A percentile compares a stretch with the other conserved stretches of the same genome.
Conservation (phyloP, 1,140 invertebrate species). For the Penaeus japonicus region DNA sequence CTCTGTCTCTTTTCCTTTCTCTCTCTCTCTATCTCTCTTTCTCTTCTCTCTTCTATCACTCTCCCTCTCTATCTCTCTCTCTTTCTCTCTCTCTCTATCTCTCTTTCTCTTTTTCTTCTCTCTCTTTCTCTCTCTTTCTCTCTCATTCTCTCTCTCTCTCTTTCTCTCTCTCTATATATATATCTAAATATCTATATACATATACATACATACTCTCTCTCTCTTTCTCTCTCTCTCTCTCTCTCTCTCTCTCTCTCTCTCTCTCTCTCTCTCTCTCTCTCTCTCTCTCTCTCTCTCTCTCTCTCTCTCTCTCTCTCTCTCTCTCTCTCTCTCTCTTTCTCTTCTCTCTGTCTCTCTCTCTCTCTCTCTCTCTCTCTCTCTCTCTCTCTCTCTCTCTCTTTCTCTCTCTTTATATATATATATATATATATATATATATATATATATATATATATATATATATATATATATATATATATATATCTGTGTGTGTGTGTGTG, state of each 20-base stretch:
- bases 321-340: too few species aligned
- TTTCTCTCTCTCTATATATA: not conserved
- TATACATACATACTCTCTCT: not conserved
- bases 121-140: not conserved
- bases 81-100: not conserved
- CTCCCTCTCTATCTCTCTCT: not conserved
- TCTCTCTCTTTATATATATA: not conserved
- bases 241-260: too few species aligned
- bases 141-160: not conserved
- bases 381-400: not conserved
- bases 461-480: slow-evolving; percentile 18
- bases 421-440: not conserved
- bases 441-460: not conserved
- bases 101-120: not conserved
- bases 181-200: not conserved
- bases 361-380: not conserved
- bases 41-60: not conserved
- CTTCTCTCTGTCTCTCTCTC: too few species aligned
- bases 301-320: too few species aligned
- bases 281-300: too few species aligned
- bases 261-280: too few species aligned
- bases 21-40: not conserved
- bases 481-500: not conserved
- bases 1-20: not conserved
- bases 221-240: too few species aligned